Conservation (phyloP, 1,140 invertebrate species). For the Drosophila bocki region DNA sequence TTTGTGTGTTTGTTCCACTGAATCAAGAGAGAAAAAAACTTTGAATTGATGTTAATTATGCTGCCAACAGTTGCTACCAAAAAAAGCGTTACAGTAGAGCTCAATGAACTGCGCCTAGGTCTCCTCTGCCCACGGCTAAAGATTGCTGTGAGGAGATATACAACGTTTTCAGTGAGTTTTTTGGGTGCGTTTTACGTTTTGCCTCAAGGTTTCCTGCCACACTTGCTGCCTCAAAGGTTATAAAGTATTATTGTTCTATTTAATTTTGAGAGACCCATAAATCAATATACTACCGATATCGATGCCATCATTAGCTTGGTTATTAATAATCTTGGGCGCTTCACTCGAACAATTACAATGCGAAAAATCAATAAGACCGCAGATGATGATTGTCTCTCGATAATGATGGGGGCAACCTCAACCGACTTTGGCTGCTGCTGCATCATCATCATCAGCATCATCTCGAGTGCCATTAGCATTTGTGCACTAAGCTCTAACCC, state of each 20-base stretch:
- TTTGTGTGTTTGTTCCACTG: constrained; percentile 44
- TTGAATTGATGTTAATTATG: constrained; percentile 75
- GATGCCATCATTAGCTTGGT: constrained; percentile 36
- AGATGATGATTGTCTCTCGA: constrained; percentile 51
- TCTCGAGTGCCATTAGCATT: constrained; percentile 38
- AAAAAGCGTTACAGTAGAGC: constrained; percentile 51
- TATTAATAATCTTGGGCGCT: constrained; percentile 39
- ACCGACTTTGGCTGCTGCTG: constrained; percentile 47
- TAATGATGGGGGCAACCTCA: constrained; percentile 59
- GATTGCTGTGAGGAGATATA: constrained; percentile 30
- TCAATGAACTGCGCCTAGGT: constrained; percentile 75
- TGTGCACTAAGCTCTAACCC: constrained; percentile 23
- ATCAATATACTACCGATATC: constrained; percentile 35
- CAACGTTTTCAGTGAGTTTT: constrained; percentile 18
- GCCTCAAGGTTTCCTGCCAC: constrained; percentile 33
- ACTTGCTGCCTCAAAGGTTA: constrained; percentile 22
- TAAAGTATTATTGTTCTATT: constrained; percentile 22
- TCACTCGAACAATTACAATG: constrained; percentile 58
- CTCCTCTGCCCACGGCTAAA: constrained; percentile 43
- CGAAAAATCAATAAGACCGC: constrained; percentile 52
- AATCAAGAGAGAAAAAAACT: constrained; percentile 37
- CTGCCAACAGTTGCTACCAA: constrained; percentile 64
- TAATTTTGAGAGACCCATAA: constrained; percentile 29
- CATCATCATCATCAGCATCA: constrained; percentile 32
- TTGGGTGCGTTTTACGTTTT: constrained; percentile 40